phyloP scores from a whole-genome alignment of 2,797 vertebrate species.

The Epinephelus coioides region DNA sequence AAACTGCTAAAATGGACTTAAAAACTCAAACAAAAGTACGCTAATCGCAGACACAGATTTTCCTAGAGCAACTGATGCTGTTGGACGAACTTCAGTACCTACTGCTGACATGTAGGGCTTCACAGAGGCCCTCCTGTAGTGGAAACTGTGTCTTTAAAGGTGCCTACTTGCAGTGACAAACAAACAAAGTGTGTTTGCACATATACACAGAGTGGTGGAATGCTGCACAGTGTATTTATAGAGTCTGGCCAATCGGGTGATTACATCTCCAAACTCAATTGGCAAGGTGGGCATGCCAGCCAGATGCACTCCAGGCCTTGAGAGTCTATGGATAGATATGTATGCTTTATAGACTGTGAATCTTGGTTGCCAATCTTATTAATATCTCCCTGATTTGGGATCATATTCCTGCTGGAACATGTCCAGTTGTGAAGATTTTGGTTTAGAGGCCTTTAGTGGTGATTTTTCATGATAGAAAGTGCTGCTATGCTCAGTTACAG shows the following conservation, averaged over 20 bases:
- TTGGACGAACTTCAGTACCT: no score
- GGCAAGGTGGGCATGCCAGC: constrained; percentile 51
- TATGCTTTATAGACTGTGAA: background rate
- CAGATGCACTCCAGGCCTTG: constrained; percentile 1
- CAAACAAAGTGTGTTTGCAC: constrained; percentile 30
- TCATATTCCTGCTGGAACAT: no score
- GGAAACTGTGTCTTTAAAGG: constrained; percentile 24
- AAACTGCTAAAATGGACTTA: background rate
- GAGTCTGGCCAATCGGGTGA: constrained; percentile 58
- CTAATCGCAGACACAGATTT: no score
- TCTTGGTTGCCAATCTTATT: no score
- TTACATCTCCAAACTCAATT: constrained; percentile 63
- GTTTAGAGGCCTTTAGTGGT: no score
- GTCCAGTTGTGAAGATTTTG: no score
- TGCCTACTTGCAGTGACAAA: constrained; percentile 25
- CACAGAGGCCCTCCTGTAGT: background rate
- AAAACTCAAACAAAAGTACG: background rate
- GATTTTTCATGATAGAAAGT: no score
- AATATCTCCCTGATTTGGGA: no score
- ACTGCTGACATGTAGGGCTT: background rate
- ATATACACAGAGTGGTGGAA: constrained; percentile 41
- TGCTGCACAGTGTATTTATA: constrained; percentile 62
- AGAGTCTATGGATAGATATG: constrained; percentile 6
- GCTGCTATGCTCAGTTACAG: no score
- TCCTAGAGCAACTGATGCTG: no score